A percentile compares a stretch with the other conserved stretches of the same genome.
Evolutionary conservation across 2,113 vertebrate genomes (phyloP).

Genomic region (Perccottus glenii): DNA sequence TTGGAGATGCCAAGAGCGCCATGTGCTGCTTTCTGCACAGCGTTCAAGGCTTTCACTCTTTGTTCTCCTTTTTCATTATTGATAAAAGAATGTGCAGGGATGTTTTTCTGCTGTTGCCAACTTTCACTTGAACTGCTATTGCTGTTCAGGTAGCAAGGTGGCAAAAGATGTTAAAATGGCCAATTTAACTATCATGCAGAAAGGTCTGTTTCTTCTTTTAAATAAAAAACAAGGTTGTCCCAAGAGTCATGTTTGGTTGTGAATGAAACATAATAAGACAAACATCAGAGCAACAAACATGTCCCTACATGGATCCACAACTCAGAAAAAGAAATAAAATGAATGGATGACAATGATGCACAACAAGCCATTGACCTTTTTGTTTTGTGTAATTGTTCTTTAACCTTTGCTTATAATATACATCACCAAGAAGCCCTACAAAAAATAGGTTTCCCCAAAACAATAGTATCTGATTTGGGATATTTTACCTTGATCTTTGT

Average conservation of each 20-base stretch:
- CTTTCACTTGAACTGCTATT: conserved; percentile 11
- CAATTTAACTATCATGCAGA: background rate
- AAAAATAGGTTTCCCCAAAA: too few species aligned
- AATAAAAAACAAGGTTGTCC: background rate
- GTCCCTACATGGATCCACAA: background rate
- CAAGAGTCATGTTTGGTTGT: conserved; percentile 20
- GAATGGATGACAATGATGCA: background rate
- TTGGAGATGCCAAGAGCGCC: conserved; percentile 16
- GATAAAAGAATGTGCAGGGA: conserved; percentile 47
- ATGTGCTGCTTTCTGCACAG: background rate
- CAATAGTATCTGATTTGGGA: too few species aligned
- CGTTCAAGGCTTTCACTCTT: conserved; percentile 20
- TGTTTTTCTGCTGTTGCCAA: conserved; percentile 14
- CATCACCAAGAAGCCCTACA: too few species aligned
- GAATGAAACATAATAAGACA: background rate
- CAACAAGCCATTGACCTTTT: background rate
- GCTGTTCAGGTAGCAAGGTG: conserved; percentile 1
- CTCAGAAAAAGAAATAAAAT: background rate
- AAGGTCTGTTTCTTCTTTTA: background rate
- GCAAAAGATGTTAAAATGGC: conserved; percentile 18
- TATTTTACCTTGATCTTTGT: too few species aligned
- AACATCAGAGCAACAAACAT: background rate
- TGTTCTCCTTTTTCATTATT: conserved; percentile 42
- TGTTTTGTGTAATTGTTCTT: too few species aligned
- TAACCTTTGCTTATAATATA: too few species aligned